Percentiles rank a stretch among this genome's conserved stretches.
phyloP scores from a whole-genome alignment of 2,113 vertebrate species.

The Clarias batrachus region DNA sequence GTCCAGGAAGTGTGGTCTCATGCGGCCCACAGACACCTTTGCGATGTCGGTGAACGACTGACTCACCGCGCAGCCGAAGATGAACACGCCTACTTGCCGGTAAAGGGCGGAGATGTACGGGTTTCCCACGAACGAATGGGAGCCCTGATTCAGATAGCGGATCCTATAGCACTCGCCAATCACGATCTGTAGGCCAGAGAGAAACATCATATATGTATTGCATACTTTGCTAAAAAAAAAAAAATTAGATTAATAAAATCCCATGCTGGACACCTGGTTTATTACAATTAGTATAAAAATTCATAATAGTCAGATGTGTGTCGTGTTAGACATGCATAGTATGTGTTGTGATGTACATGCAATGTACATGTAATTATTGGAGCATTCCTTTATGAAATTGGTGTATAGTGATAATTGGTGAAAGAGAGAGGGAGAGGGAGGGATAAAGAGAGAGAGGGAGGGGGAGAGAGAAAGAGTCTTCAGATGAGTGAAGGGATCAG shows the following conservation, averaged over 20 bases:
- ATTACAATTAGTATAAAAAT: background rate
- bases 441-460: conserved; percentile 11
- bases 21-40: conserved; percentile 95
- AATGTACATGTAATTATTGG: conserved; percentile 36
- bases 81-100: conserved; percentile 94
- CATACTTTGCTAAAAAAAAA: background rate
- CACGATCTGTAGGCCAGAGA: conserved; percentile 78
- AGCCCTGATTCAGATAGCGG: conserved; percentile 87
- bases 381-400: conserved; percentile 8
- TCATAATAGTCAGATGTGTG: conserved; percentile 30
- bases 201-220: background rate
- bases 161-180: conserved; percentile 94
- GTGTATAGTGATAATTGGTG: background rate
- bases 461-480: background rate
- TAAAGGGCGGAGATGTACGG: conserved; percentile 93
- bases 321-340: conserved; percentile 36
- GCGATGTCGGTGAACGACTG: conserved; percentile 99
- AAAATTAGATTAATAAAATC: background rate
- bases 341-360: conserved; percentile 44
- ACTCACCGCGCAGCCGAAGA: conserved; percentile 94
- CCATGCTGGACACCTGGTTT: background rate
- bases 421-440: conserved; percentile 49
- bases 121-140: conserved; percentile 87
- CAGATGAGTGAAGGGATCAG: conserved; percentile 26
- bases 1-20: conserved; percentile 90